Conservation (phyloP, 2,797 vertebrate species). For the Neosilurus mollespiculum region DNA sequence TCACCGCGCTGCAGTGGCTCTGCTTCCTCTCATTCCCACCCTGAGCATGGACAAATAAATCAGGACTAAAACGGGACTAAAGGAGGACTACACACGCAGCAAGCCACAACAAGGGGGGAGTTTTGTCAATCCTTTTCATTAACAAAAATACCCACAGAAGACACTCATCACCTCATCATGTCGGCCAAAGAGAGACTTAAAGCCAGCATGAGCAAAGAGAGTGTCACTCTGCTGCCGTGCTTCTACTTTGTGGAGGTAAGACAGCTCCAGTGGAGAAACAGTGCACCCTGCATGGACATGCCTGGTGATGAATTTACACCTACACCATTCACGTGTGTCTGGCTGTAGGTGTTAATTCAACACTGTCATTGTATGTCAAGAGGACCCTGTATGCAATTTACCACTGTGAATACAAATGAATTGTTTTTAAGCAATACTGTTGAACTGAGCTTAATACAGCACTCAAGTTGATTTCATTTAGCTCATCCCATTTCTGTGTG, state of each 20-base stretch:
- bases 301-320: constrained; percentile 15
- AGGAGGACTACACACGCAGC: background rate
- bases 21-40: constrained; percentile 32
- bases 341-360: constrained; percentile 3
- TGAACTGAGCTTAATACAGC: background rate
- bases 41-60: constrained; percentile 26
- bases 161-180: constrained; percentile 73
- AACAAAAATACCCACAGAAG: background rate
- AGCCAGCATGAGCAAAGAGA: constrained; percentile 91
- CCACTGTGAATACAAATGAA: background rate
- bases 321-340: background rate
- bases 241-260: constrained; percentile 78
- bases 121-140: background rate
- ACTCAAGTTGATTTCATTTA: background rate
- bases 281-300: constrained; percentile 4
- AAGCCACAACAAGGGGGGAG: background rate
- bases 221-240: constrained; percentile 92
- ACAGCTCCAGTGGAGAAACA: constrained; percentile 15
- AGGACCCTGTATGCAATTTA: background rate
- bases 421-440: background rate
- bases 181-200: constrained; percentile 87
- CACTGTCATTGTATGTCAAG: too few species aligned
- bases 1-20: constrained; percentile 33
- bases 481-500: background rate
- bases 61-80: constrained; percentile 4